Percentiles rank a stretch among this genome's conserved stretches.
Conservation (phyloP, 2,797 vertebrate genomes). For the Pyrocephalus nanus region DNA sequence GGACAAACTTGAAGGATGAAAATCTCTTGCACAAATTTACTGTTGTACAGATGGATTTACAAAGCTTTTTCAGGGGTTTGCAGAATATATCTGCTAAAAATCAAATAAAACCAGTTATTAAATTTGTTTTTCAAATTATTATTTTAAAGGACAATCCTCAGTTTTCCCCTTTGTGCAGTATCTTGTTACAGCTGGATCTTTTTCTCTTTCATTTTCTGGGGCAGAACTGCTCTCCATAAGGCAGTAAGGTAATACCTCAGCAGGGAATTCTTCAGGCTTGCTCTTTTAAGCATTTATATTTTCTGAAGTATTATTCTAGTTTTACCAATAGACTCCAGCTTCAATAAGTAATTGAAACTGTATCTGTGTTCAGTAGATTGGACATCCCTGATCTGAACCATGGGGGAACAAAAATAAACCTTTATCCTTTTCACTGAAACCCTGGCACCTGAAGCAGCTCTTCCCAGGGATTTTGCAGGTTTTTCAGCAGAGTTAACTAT, state of each 20-base stretch:
- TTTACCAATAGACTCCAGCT: not conserved
- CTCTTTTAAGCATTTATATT: not conserved
- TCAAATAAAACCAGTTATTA: not conserved
- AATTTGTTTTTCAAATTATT: not conserved
- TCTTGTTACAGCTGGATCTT: not conserved
- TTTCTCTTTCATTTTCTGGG: not conserved
- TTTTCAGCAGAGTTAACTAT: not conserved
- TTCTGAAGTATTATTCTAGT: slow-evolving; percentile 9
- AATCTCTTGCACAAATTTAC: not conserved
- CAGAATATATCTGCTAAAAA: not conserved
- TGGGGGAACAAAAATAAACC: not conserved
- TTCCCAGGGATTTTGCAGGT: not conserved
- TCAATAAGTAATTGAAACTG: not conserved
- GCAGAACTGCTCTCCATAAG: not conserved
- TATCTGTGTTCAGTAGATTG: not conserved
- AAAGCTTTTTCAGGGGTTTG: not conserved
- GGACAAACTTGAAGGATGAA: not conserved
- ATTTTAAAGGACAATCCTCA: not conserved
- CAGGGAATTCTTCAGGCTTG: slow-evolving; percentile 2
- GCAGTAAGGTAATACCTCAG: not conserved
- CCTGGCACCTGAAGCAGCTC: not conserved
- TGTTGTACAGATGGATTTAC: not conserved
- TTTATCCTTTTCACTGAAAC: not conserved
- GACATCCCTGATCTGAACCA: not conserved
- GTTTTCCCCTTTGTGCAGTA: not conserved